A percentile compares a stretch with the other conserved stretches of the same genome.
These are phyloP conservation scores for Heliconius melpomene DNA, from an alignment of 1,140 invertebrate genomes.

Conservation along the genomic window DNA sequence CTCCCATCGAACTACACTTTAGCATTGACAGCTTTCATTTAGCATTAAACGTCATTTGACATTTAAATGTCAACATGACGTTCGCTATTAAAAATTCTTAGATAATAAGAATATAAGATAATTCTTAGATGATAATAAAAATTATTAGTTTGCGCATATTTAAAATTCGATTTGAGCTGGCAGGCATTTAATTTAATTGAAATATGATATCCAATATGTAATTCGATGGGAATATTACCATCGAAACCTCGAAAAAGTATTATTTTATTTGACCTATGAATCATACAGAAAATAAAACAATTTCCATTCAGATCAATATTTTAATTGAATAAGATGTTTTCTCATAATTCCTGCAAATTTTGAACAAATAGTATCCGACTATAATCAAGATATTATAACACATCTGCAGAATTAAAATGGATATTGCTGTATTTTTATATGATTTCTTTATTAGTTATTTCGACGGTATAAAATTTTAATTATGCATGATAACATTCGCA, in stretches of 20 bases:
- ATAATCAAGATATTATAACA: no score
- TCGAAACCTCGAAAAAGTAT: background rate
- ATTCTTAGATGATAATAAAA: no score
- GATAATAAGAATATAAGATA: background rate
- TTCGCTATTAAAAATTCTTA: background rate
- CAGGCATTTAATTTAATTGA: background rate
- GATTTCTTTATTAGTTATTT: background rate
- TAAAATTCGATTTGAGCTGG: background rate
- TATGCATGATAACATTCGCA: background rate
- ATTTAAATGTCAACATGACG: conserved; percentile 6
- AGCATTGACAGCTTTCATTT: background rate
- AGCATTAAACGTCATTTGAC: background rate
- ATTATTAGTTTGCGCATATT: background rate
- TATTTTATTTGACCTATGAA: background rate
- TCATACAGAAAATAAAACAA: no score
- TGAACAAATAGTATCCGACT: no score
- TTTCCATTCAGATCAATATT: no score
- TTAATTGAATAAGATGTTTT: no score
- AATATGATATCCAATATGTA: conserved; percentile 3
- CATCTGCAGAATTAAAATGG: no score
- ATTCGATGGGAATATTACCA: background rate
- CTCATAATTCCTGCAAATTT: no score
- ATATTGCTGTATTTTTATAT: no score
- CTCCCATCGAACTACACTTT: conserved; percentile 40
- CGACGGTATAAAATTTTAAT: background rate